These are phyloP conservation scores for Micropterix aruncella DNA, from an alignment of 2,888 invertebrate species.

Conservation along the genomic window DNA sequence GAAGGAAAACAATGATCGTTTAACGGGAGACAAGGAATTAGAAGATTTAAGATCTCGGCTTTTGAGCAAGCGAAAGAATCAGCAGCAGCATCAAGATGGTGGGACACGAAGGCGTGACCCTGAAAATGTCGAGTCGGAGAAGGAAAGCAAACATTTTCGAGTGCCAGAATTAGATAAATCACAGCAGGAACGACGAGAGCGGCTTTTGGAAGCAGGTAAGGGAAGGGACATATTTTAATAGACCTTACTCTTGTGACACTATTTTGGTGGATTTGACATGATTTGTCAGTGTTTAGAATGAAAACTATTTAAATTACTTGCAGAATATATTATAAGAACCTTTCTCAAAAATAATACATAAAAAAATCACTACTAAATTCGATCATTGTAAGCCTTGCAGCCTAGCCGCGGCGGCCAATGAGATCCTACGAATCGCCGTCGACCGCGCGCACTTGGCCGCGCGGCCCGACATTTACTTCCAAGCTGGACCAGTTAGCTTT, in stretches of 20 bases:
- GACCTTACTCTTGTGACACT: background rate
- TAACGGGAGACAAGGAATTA: constrained; percentile 44
- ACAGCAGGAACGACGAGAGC: constrained; percentile 48
- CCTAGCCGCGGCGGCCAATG: too few relatives aligned
- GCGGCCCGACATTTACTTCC: too few relatives aligned
- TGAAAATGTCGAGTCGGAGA: constrained; percentile 32
- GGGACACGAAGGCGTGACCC: constrained; percentile 20
- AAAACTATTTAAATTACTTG: too few relatives aligned
- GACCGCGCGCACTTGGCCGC: too few relatives aligned
- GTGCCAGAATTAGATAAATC: constrained; percentile 30
- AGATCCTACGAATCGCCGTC: too few relatives aligned
- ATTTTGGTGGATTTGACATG: background rate
- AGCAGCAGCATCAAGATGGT: constrained; percentile 36
- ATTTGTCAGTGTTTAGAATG: constrained; percentile 4
- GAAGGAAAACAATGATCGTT: constrained; percentile 33
- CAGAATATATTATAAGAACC: constrained; percentile 3
- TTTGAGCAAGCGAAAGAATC: constrained; percentile 54
- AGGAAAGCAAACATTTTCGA: constrained; percentile 26
- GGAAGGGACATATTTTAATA: too few relatives aligned
- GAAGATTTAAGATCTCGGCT: constrained; percentile 65
- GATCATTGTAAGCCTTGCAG: too few relatives aligned
- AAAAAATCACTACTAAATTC: too few relatives aligned
- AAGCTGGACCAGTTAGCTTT: too few relatives aligned
- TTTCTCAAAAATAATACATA: too few relatives aligned
- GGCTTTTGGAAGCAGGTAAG: constrained; percentile 53